These are phyloP conservation scores for Sericinus montela DNA, from an alignment of 2,888 invertebrate species.

Conservation along the genomic window DNA sequence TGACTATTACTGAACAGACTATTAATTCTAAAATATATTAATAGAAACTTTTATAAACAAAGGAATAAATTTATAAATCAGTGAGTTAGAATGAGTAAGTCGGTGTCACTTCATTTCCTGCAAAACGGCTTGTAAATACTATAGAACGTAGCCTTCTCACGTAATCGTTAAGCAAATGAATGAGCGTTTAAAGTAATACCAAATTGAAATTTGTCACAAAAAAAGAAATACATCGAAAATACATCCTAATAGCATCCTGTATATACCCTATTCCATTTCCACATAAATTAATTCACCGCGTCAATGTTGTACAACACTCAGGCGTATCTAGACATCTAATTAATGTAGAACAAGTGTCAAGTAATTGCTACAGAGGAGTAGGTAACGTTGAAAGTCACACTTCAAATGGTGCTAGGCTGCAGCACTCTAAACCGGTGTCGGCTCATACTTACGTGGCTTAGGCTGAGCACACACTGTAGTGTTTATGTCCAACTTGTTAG, in stretches of 20 bases:
- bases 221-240: too few relatives aligned
- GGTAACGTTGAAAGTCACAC: not conserved
- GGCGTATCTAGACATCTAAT: not conserved
- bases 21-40: too few relatives aligned
- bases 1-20: too few relatives aligned
- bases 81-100: too few relatives aligned
- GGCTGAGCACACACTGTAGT: not conserved
- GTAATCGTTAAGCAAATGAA: too few relatives aligned
- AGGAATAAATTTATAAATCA: too few relatives aligned
- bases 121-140: too few relatives aligned
- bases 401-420: not conserved
- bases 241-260: not conserved
- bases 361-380: conserved; percentile 1
- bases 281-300: not conserved
- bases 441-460: not conserved
- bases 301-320: not conserved
- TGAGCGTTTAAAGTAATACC: too few relatives aligned
- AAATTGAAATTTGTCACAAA: too few relatives aligned
- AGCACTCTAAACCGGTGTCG: not conserved
- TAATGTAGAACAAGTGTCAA: not conserved
- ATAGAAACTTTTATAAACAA: too few relatives aligned
- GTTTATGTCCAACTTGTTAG: not conserved
- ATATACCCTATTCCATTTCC: not conserved
- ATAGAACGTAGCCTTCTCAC: too few relatives aligned
- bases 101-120: too few relatives aligned